These are phyloP conservation scores for Apomyelois bistriatella DNA, from an alignment of 2,888 invertebrate genomes.

Conservation along the genomic window DNA sequence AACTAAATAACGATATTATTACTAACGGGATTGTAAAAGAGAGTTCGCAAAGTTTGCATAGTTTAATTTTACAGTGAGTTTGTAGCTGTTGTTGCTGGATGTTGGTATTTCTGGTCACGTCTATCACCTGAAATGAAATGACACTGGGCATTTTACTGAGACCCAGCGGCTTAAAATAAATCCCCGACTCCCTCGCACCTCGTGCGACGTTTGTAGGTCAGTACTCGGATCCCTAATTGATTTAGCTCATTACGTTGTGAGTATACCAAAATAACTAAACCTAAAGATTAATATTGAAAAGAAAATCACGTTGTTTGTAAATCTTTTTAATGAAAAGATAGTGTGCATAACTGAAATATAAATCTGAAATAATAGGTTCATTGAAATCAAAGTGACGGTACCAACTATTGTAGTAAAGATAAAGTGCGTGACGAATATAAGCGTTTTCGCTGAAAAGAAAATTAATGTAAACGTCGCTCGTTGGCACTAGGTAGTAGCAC, in stretches of 20 bases:
- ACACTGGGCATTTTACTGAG: conserved; percentile 2
- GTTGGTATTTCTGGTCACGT: background rate
- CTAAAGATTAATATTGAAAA: background rate
- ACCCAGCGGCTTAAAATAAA: conserved; percentile 12
- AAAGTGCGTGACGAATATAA: background rate
- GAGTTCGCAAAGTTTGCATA: no score
- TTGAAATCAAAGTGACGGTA: background rate
- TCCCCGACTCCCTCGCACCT: background rate
- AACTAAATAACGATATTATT: no score
- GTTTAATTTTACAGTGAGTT: background rate
- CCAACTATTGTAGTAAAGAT: background rate
- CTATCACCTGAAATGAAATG: background rate
- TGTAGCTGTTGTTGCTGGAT: no score
- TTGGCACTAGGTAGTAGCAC: background rate
- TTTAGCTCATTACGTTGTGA: background rate
- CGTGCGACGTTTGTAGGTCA: conserved; percentile 9
- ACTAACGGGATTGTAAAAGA: no score
- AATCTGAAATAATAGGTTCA: background rate
- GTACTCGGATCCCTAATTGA: conserved; percentile 8
- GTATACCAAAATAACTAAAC: conserved; percentile 2
- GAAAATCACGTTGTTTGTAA: background rate
- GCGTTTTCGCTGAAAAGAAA: background rate
- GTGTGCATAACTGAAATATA: background rate
- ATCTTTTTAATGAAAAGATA: background rate
- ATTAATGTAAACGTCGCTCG: background rate